phyloP scores from a whole-genome alignment of 2,888 invertebrate species.

The Drosophila hamatofila region DNA sequence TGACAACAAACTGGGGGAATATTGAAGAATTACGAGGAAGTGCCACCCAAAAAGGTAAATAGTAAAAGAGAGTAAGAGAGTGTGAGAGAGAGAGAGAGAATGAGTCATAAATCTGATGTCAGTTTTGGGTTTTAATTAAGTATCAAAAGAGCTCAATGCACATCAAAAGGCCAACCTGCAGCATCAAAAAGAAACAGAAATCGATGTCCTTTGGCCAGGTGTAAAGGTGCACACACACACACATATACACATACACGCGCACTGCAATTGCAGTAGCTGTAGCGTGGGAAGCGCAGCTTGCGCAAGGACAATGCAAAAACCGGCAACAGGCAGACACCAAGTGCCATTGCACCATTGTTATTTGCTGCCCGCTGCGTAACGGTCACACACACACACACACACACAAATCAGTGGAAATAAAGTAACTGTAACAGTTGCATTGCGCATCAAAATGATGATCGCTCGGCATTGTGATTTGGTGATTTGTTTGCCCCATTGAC shows the following conservation, averaged over 20 bases:
- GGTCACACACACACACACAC: conserved; percentile 30
- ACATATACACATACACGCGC: neutral
- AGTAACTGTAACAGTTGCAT: conserved; percentile 54
- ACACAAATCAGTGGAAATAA: conserved; percentile 23
- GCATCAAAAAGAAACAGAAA: conserved; percentile 36
- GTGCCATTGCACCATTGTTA: conserved; percentile 72
- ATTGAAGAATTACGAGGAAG: conserved; percentile 68
- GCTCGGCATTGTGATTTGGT: conserved; percentile 49
- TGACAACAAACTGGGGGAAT: conserved; percentile 50
- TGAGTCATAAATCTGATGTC: conserved; percentile 75
- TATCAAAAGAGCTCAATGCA: conserved; percentile 36
- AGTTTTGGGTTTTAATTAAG: conserved; percentile 76
- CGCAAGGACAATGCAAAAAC: conserved; percentile 74
- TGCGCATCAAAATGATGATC: conserved; percentile 47
- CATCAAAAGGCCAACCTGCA: conserved; percentile 64
- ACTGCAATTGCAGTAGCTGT: conserved; percentile 14
- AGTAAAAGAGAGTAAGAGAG: neutral
- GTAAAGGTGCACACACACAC: conserved; percentile 40
- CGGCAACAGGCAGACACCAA: conserved; percentile 43
- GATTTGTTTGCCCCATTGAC: conserved; percentile 44
- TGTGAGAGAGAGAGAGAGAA: neutral
- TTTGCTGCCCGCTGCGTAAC: conserved; percentile 70
- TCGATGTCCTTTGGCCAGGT: conserved; percentile 63
- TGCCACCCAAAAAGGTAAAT: conserved; percentile 57
- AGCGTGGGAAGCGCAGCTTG: conserved; percentile 80